Evolutionary conservation across 2,113 vertebrate genomes (phyloP).

Genomic region (Microcebus ravelobensis): DNA sequence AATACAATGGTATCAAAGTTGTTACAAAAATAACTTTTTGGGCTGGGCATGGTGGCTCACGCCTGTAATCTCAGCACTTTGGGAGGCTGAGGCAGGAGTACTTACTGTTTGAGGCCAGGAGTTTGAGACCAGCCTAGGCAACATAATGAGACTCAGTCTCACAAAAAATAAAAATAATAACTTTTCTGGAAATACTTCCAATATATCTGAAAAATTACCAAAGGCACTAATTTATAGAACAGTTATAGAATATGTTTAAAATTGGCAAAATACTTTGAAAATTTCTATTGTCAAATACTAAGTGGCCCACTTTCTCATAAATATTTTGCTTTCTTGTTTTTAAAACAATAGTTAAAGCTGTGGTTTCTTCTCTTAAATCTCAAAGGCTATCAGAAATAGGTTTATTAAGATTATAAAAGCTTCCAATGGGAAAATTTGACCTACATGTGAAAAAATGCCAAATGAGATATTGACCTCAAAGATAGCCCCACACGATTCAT

Average conservation of each 20-base stretch:
- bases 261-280: not conserved
- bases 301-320: not conserved
- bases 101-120: too few relatives aligned
- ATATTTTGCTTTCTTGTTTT: not conserved
- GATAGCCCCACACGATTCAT: not conserved
- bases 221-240: not conserved
- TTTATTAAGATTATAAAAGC: not conserved
- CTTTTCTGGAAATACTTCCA: not conserved
- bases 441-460: not conserved
- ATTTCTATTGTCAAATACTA: not conserved
- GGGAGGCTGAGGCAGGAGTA: too few relatives aligned
- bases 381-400: conserved; percentile 2
- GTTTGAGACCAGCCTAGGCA: too few relatives aligned
- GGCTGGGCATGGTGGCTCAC: too few relatives aligned
- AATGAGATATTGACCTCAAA: not conserved
- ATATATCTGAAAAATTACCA: not conserved
- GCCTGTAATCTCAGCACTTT: too few relatives aligned
- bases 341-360: not conserved
- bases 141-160: too few relatives aligned
- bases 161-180: too few relatives aligned
- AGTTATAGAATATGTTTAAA: not conserved
- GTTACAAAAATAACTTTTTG: not conserved
- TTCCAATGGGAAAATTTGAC: not conserved
- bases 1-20: not conserved
- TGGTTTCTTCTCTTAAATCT: not conserved